A percentile compares a stretch with the other conserved stretches of the same genome.
These are phyloP conservation scores for Ganaspis brasiliensis DNA, from an alignment of 2,888 invertebrate genomes.

Conservation along the genomic window DNA sequence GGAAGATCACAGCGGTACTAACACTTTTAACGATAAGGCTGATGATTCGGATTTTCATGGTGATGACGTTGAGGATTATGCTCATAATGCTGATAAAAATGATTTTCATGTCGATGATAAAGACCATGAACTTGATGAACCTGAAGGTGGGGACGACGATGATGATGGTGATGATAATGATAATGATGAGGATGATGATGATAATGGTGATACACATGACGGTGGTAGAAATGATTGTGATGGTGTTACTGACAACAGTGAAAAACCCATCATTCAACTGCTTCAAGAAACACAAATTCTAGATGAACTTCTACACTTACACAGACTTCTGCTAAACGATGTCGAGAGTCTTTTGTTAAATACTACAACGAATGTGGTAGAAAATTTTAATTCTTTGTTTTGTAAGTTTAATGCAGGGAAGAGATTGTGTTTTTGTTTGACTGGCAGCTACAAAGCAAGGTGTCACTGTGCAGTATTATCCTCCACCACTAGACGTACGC, in stretches of 20 bases:
- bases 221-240: too few species aligned
- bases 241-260: too few species aligned
- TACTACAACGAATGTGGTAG: background rate
- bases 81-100: too few species aligned
- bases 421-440: background rate
- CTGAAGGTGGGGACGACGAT: background rate
- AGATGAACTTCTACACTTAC: background rate
- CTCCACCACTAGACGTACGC: too few species aligned
- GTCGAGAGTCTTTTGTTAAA: background rate
- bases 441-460: background rate
- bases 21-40: background rate
- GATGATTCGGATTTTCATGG: background rate
- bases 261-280: background rate
- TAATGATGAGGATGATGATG: background rate
- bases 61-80: background rate
- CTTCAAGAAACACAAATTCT: background rate
- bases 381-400: background rate
- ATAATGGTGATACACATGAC: too few species aligned
- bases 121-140: background rate
- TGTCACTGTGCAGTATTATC: background rate
- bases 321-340: background rate
- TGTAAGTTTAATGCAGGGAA: background rate
- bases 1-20: background rate
- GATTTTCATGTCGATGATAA: background rate
- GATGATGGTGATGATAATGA: background rate